Conservation (phyloP, 2,113 vertebrate species). For the Cairina moschata region DNA sequence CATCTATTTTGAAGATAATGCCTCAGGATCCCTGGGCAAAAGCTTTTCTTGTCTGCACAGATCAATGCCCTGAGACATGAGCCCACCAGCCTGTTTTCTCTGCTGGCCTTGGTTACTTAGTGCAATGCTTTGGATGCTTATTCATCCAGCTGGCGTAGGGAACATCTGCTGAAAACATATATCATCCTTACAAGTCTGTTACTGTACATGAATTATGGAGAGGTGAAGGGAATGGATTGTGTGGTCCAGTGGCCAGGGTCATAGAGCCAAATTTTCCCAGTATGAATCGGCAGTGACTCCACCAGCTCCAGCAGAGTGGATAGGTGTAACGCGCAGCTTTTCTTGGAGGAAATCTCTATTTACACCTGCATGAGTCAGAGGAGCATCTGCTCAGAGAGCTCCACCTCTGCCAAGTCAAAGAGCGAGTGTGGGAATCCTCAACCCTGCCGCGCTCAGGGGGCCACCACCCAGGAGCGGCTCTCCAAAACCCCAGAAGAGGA, state of each 20-base stretch:
- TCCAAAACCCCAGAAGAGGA: background rate
- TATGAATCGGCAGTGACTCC: background rate
- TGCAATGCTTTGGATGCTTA: background rate
- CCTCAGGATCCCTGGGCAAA: background rate
- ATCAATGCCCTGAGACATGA: background rate
- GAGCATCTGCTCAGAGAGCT: background rate
- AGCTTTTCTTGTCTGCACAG: background rate
- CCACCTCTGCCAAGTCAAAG: background rate
- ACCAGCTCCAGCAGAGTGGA: accelerated
- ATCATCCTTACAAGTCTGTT: background rate
- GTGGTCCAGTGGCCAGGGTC: background rate
- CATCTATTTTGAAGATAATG: background rate
- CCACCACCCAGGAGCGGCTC: background rate
- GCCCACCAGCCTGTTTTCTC: background rate
- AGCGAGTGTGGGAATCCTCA: accelerated
- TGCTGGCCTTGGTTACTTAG: background rate
- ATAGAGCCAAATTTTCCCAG: background rate
- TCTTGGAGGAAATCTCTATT: background rate
- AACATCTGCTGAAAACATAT: background rate
- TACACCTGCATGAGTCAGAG: background rate
- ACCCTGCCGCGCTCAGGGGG: background rate
- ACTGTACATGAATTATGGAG: background rate
- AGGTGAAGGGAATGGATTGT: background rate
- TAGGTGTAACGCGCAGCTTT: background rate
- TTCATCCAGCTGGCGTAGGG: accelerated